A percentile compares a stretch with the other conserved stretches of the same genome.
Conservation (phyloP, 2,888 invertebrate genomes). For the Aphodius granarius region DNA sequence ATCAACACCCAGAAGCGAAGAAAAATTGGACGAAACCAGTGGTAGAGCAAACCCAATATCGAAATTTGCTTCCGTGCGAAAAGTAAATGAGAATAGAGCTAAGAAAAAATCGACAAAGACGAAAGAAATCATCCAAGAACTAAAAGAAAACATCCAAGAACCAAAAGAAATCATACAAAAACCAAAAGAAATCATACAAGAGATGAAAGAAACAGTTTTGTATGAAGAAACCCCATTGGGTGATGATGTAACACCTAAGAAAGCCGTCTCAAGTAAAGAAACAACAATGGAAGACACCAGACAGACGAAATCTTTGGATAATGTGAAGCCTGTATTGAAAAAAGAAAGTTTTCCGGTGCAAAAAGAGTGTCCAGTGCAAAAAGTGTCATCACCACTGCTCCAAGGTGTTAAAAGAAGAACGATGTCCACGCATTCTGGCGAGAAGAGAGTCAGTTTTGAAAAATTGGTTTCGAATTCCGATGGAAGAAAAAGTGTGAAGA, state of each 20-base stretch:
- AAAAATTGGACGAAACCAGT: no score
- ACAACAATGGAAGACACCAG: constrained; percentile 12
- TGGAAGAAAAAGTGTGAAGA: neutral
- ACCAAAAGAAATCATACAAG: constrained; percentile 26
- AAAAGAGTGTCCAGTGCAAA: no score
- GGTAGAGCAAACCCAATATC: no score
- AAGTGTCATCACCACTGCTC: no score
- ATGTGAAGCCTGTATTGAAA: no score
- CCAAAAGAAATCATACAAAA: constrained; percentile 48
- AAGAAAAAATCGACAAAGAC: constrained; percentile 35
- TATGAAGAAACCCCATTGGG: no score
- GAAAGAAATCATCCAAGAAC: neutral
- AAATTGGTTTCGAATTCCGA: neutral
- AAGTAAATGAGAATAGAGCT: no score
- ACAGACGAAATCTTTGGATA: neutral
- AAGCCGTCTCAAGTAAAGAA: neutral
- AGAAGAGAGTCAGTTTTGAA: constrained; percentile 36
- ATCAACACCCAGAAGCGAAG: no score
- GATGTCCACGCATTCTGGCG: constrained; percentile 16
- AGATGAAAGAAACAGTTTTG: neutral
- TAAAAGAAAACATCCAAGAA: constrained; percentile 38
- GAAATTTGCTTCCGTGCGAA: no score
- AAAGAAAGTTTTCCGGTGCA: no score
- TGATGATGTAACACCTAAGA: neutral
- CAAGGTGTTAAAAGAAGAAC: constrained; percentile 20